phyloP scores from a whole-genome alignment of 2,888 invertebrate genomes.

The Eristalinus sepulchralis region DNA sequence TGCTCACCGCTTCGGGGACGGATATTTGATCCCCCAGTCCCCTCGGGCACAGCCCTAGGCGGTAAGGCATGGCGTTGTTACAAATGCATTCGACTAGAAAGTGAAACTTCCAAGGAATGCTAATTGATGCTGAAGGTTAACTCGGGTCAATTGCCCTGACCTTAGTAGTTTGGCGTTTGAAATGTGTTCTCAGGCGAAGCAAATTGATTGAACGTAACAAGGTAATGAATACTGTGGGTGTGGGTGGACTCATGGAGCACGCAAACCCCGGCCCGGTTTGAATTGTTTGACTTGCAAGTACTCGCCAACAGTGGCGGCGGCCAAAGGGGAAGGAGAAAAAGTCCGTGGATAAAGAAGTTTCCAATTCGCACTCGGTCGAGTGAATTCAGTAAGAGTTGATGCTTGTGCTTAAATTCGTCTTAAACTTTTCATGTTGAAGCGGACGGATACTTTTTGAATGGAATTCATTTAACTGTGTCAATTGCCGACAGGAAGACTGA shows the following conservation, averaged over 20 bases:
- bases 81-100: constrained; percentile 63
- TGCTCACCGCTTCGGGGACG: constrained; percentile 7
- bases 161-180: constrained; percentile 30
- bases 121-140: constrained; percentile 66
- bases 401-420: constrained; percentile 52
- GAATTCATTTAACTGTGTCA: constrained; percentile 41
- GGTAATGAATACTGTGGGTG: background rate
- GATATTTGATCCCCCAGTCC: constrained; percentile 35
- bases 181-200: constrained; percentile 35
- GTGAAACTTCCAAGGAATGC: constrained; percentile 58
- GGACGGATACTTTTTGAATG: constrained; percentile 49
- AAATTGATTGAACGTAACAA: constrained; percentile 40
- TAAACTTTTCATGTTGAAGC: constrained; percentile 51
- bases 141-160: constrained; percentile 54
- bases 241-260: background rate
- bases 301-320: background rate
- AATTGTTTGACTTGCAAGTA: constrained; percentile 33
- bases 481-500: background rate
- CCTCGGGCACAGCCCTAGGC: constrained; percentile 18
- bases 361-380: constrained; percentile 37
- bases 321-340: background rate
- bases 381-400: constrained; percentile 41
- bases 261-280: background rate
- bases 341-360: constrained; percentile 25
- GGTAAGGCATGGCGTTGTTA: constrained; percentile 55